Base-by-base conservation (phyloP, 2,888 invertebrate species). In the Rhamphomyia laevipes region DNA sequence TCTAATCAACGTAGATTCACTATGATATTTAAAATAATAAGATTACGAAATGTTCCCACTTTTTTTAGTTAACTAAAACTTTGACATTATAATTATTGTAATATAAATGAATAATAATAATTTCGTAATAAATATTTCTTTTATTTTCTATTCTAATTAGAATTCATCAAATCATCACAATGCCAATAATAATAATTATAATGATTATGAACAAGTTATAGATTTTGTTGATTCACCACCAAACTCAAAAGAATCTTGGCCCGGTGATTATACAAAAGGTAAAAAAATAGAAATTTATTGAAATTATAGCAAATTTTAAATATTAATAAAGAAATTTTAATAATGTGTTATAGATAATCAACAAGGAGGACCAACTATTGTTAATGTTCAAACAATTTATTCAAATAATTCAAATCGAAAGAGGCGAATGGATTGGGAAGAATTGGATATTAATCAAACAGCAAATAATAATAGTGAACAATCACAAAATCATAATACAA, bases 401-500 rank as follows among this genome's bases (percentile, higher is more conserved):
- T 58, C 64, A 43, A 60, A 61, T 51, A 61, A 63, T 54, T 60
- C 62, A 49, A 62, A 65, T 54, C 70, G 70, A 56, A 71, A 71
- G 60, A 68, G 71, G 61, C 70, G 69, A 65, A 70, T 70, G 68
- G 71, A 71, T 65, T 71, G 71, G 71, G 68, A 68, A 56, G 61
- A 68, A 46, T 61, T 70, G 53, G 68, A 69, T 56, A 65, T 69
- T 44, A 64, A 61, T 59, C 66, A 64, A 59, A 43, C 48, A 21
- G 43, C 47, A 30, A 47, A 41, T 43, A 40, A 18, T 18, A 42
- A 27, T 35, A 9, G 21, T 23, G n/a, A 23, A 13, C 42, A 42
- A 3, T 3, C 12, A 18, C 42, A 42, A 21, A n/a, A 7, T 35
- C 43, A 35, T 48, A 47, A 52, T 47, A 40, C 56, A 38, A 57